Conservation (phyloP, 2,888 invertebrate genomes). For the Flexamia atlantica region DNA sequence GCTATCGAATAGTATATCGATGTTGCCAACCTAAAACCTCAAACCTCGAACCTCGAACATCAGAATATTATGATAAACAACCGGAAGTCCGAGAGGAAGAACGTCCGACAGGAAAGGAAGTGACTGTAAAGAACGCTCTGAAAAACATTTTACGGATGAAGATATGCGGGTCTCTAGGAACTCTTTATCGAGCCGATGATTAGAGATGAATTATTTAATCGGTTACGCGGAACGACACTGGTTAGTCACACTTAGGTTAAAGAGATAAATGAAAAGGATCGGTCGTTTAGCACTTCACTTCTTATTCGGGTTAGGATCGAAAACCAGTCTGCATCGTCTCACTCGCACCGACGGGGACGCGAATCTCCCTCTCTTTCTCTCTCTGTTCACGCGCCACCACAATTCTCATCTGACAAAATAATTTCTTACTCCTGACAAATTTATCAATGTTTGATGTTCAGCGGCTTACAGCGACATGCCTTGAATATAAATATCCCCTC, state of each 20-base stretch:
- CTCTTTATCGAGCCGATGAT: constrained; percentile 23
- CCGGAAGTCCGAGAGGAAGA: not conserved
- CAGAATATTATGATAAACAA: not conserved
- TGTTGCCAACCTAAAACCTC: too few species aligned
- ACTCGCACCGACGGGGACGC: constrained; percentile 26
- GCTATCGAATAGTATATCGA: too few species aligned
- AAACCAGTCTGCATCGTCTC: constrained; percentile 58
- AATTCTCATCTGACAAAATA: constrained; percentile 62
- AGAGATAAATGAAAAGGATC: constrained; percentile 36
- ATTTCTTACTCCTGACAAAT: constrained; percentile 63
- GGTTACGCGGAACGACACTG: constrained; percentile 14
- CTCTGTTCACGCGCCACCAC: constrained; percentile 54
- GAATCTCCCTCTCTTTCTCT: constrained; percentile 34
- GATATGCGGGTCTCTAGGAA: constrained; percentile 17
- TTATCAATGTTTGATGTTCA: constrained; percentile 62
- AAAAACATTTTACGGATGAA: constrained; percentile 4
- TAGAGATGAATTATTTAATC: constrained; percentile 42
- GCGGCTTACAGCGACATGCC: constrained; percentile 36
- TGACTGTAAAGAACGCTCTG: not conserved
- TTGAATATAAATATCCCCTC: constrained; percentile 58
- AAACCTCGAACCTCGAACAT: too few species aligned
- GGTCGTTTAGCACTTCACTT: constrained; percentile 52
- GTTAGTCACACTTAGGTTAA: constrained; percentile 57
- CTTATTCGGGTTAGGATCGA: constrained; percentile 59
- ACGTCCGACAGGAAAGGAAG: not conserved